Percentiles rank a stretch among this genome's conserved stretches.
phyloP scores from a whole-genome alignment of 2,113 vertebrate species.

The Athene noctua region DNA sequence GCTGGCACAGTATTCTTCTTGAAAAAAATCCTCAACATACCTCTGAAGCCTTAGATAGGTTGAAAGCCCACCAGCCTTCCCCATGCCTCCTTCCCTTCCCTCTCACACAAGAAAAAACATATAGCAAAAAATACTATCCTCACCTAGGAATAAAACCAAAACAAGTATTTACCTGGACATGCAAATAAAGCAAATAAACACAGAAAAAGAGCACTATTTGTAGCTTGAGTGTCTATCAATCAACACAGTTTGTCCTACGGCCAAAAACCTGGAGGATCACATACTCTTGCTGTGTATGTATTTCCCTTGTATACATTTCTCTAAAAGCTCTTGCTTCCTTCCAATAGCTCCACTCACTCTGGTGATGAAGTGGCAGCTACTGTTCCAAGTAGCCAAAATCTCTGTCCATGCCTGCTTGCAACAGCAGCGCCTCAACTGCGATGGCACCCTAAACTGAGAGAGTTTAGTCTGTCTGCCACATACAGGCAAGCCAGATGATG shows the following conservation, averaged over 20 bases:
- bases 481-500: neutral
- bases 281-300: neutral
- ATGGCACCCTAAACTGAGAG: neutral
- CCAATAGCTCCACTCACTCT: neutral
- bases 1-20: neutral
- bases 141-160: neutral
- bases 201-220: neutral
- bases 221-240: neutral
- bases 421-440: neutral
- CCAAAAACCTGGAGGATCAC: neutral
- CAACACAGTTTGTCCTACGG: neutral
- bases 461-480: neutral
- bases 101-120: neutral
- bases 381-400: neutral
- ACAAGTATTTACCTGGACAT: neutral
- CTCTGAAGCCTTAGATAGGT: neutral
- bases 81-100: neutral
- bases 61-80: neutral
- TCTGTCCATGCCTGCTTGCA: accelerated
- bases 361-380: neutral
- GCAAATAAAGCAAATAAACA: neutral
- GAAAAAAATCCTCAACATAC: neutral
- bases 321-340: neutral
- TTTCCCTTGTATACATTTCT: neutral
- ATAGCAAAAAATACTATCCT: neutral